Percentiles rank a stretch among this genome's conserved stretches.
Conservation (phyloP, 2,797 vertebrate species). For the Pseudochaenichthys georgianus region DNA sequence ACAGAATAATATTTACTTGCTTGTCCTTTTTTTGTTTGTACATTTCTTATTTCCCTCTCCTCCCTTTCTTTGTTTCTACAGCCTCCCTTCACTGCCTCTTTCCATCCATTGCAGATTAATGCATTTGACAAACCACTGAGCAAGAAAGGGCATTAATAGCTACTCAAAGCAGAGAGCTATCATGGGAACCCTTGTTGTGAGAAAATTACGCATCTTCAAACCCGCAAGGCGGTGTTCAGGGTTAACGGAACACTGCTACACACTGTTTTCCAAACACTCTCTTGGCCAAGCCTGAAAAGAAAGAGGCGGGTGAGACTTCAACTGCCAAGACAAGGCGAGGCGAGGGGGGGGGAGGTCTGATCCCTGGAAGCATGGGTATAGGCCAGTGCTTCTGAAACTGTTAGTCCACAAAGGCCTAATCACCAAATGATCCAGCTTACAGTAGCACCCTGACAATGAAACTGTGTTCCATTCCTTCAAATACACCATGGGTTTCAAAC, state of each 20-base stretch:
- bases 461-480: slow-evolving; percentile 45
- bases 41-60: neutral
- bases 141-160: slow-evolving; percentile 87
- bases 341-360: slow-evolving; percentile 28
- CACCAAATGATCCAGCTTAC: slow-evolving; percentile 78
- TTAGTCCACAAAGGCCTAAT: slow-evolving; percentile 73
- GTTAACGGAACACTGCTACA: slow-evolving; percentile 62
- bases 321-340: slow-evolving; percentile 58
- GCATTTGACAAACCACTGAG: slow-evolving; percentile 85
- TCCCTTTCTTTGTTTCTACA: slow-evolving; percentile 11
- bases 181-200: slow-evolving; percentile 82
- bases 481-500: slow-evolving; percentile 30
- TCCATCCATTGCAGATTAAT: slow-evolving; percentile 77
- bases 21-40: neutral
- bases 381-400: slow-evolving; percentile 51
- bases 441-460: slow-evolving; percentile 62
- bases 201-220: slow-evolving; percentile 76
- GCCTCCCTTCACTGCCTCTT: slow-evolving; percentile 28
- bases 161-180: slow-evolving; percentile 83
- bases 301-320: slow-evolving; percentile 47
- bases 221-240: slow-evolving; percentile 59
- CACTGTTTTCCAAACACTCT: slow-evolving; percentile 65
- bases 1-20: neutral
- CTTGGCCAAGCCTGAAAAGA: slow-evolving; percentile 67
- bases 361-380: slow-evolving; percentile 41